Evolutionary conservation across 2,113 vertebrate genomes (phyloP).

Genomic region (Podocnemis expansa): DNA sequence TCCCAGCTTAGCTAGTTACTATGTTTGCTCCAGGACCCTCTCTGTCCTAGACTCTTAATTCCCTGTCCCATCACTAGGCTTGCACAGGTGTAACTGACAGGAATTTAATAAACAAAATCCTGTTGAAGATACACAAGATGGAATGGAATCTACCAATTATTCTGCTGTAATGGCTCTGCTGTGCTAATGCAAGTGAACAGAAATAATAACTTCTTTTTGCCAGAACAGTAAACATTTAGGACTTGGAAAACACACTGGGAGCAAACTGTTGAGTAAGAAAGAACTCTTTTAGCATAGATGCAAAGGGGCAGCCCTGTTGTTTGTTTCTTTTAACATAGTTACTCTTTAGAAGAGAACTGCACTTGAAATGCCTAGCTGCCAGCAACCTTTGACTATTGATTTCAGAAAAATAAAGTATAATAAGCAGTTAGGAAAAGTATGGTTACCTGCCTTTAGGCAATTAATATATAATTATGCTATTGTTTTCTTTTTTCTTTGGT

Average conservation of each 20-base stretch:
- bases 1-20: not conserved
- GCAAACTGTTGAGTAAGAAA: not conserved
- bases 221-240: not conserved
- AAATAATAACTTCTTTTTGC: not conserved
- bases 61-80: not conserved
- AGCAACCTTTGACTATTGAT: not conserved
- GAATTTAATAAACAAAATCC: not conserved
- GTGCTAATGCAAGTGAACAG: not conserved
- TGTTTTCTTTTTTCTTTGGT: not conserved
- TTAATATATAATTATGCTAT: not conserved
- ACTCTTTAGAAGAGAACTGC: not conserved
- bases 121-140: not conserved
- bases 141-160: not conserved
- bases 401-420: not conserved
- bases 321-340: not conserved
- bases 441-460: not conserved
- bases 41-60: not conserved
- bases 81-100: not conserved
- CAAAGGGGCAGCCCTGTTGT: too few species aligned
- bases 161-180: not conserved
- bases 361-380: not conserved
- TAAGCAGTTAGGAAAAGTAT: not conserved
- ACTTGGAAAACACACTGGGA: not conserved
- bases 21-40: not conserved
- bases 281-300: not conserved